Evolutionary conservation across 1,140 invertebrate genomes (phyloP).

Genomic region (Leptonema lineaticorne): DNA sequence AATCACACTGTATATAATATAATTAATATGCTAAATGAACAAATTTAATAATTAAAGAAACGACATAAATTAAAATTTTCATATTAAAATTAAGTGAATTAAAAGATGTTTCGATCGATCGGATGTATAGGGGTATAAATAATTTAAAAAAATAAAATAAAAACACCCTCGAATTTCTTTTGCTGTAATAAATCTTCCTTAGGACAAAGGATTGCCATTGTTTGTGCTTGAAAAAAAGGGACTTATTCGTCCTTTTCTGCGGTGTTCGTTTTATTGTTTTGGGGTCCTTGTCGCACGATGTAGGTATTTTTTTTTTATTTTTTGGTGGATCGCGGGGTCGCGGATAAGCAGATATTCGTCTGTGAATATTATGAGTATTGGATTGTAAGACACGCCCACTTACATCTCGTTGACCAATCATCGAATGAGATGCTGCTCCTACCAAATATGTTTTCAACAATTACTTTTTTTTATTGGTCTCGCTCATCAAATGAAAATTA

Average conservation of each 20-base stretch:
- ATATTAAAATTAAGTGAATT: too few species aligned
- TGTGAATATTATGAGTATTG: slow-evolving; percentile 35
- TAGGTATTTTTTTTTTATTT: slow-evolving; percentile 15
- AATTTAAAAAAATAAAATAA: too few species aligned
- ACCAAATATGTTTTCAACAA: not conserved
- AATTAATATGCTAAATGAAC: too few species aligned
- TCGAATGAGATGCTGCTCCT: slow-evolving; percentile 10
- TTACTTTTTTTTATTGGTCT: not conserved
- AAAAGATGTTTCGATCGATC: too few species aligned
- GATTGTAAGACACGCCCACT: slow-evolving; percentile 36
- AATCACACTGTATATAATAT: too few species aligned
- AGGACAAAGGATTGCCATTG: slow-evolving; percentile 29
- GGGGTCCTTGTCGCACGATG: not conserved
- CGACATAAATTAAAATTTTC: too few species aligned
- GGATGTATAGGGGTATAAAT: too few species aligned
- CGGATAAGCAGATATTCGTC: slow-evolving; percentile 36
- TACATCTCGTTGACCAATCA: slow-evolving; percentile 36
- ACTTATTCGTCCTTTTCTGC: slow-evolving; percentile 1
- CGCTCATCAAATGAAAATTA: not conserved
- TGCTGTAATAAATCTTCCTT: slow-evolving; percentile 29
- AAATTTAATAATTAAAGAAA: too few species aligned
- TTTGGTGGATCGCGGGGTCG: slow-evolving; percentile 25
- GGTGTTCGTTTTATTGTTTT: too few species aligned
- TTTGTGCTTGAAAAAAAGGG: slow-evolving; percentile 32
- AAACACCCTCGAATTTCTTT: too few species aligned